Conservation (phyloP, 2,797 vertebrate genomes). For the Thamnophis elegans region DNA sequence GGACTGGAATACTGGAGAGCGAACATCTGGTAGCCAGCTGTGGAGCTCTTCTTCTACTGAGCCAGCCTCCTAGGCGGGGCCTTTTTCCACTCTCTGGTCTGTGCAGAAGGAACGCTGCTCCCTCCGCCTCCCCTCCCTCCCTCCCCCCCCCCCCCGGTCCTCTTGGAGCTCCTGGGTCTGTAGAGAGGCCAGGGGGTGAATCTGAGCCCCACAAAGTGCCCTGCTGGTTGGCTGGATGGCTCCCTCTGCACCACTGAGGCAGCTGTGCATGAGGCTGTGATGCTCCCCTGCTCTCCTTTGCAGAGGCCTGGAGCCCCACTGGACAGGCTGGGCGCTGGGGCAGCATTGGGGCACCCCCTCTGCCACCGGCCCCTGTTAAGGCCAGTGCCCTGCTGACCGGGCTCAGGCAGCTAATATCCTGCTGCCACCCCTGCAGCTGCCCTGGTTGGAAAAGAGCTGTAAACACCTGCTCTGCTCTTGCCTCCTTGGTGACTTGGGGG, state of each 20-base stretch:
- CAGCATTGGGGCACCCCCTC: not conserved
- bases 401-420: not conserved
- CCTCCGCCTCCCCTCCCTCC: not conserved
- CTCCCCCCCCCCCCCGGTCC: not conserved
- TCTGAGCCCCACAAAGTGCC: not conserved
- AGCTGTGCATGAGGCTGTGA: not conserved
- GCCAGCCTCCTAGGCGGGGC: not conserved
- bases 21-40: conserved; percentile 62
- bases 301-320: not conserved
- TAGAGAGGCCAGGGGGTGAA: not conserved
- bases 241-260: not conserved
- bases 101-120: not conserved
- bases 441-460: not conserved
- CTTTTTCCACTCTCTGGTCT: not conserved
- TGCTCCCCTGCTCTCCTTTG: not conserved
- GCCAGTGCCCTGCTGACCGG: not conserved
- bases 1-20: not conserved
- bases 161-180: not conserved
- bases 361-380: not conserved
- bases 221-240: not conserved
- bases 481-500: not conserved
- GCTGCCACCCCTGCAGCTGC: not conserved
- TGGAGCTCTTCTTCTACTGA: not conserved
- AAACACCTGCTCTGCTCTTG: not conserved
- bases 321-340: not conserved